phyloP scores from a whole-genome alignment of 2,797 vertebrate genomes.

The Manis javanica region DNA sequence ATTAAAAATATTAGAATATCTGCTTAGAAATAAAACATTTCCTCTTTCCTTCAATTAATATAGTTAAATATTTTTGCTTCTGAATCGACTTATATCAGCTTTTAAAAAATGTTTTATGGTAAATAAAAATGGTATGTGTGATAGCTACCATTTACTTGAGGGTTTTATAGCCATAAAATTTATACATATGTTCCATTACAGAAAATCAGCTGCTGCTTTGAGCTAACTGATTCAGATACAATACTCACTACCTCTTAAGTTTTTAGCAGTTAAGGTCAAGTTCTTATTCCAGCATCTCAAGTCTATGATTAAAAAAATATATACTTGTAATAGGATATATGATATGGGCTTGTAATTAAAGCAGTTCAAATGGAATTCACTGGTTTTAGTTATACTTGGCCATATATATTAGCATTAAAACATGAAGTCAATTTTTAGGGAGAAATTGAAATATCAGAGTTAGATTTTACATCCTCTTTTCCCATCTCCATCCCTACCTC shows the following conservation, averaged over 20 bases:
- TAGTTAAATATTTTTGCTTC: constrained; percentile 31
- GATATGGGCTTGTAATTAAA: not conserved
- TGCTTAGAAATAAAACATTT: not conserved
- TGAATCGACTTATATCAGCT: not conserved
- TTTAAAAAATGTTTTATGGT: not conserved
- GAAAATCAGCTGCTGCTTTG: not conserved
- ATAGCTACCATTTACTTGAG: not conserved
- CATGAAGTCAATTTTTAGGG: constrained; percentile 15
- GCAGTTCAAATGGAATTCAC: not conserved
- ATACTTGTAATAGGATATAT: not conserved
- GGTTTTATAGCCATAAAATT: not conserved
- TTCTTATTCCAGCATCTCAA: constrained; percentile 10
- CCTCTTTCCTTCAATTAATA: not conserved
- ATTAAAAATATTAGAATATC: not conserved
- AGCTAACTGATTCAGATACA: not conserved
- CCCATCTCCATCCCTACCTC: not conserved
- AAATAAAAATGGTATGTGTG: not conserved
- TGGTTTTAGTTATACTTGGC: not conserved
- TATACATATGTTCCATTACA: not conserved
- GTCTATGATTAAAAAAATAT: not conserved
- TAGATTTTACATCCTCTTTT: not conserved
- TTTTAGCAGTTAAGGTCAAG: not conserved
- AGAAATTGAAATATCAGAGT: constrained; percentile 23
- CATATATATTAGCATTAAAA: not conserved
- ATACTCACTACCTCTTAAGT: not conserved